phyloP scores from a whole-genome alignment of 2,888 invertebrate genomes.

The Drosophila austrosaltans region DNA sequence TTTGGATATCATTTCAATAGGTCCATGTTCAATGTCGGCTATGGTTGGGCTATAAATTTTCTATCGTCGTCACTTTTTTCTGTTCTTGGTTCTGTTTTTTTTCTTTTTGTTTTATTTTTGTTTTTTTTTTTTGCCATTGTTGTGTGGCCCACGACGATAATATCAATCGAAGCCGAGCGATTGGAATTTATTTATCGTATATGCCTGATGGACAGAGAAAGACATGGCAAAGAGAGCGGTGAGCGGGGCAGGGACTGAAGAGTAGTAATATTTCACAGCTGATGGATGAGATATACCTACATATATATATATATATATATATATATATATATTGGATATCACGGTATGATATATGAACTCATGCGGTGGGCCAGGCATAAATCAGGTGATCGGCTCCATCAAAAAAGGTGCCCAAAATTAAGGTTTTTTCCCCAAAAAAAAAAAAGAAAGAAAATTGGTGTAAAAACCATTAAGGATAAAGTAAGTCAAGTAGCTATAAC shows the following conservation, averaged over 20 bases:
- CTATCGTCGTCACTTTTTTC: conserved; percentile 55
- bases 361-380: conserved; percentile 61
- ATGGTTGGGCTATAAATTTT: conserved; percentile 72
- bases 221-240: conserved; percentile 27
- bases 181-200: conserved; percentile 67
- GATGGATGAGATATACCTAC: conserved; percentile 69
- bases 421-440: conserved; percentile 24
- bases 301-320: conserved; percentile 8
- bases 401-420: conserved; percentile 19
- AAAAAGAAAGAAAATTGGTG: conserved; percentile 14
- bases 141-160: conserved; percentile 68
- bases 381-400: conserved; percentile 50
- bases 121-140: conserved; percentile 64
- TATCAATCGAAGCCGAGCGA: conserved; percentile 59
- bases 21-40: conserved; percentile 49
- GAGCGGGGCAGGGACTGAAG: conserved; percentile 33
- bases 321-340: neutral
- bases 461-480: conserved; percentile 2
- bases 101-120: conserved; percentile 48
- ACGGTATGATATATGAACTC: conserved; percentile 68
- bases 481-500: neutral
- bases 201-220: conserved; percentile 59
- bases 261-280: conserved; percentile 72
- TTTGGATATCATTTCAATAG: conserved; percentile 68
- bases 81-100: conserved; percentile 11